A percentile compares a stretch with the other conserved stretches of the same genome.
Conservation (phyloP, 2,797 vertebrate genomes). For the Gallinago stenura region DNA sequence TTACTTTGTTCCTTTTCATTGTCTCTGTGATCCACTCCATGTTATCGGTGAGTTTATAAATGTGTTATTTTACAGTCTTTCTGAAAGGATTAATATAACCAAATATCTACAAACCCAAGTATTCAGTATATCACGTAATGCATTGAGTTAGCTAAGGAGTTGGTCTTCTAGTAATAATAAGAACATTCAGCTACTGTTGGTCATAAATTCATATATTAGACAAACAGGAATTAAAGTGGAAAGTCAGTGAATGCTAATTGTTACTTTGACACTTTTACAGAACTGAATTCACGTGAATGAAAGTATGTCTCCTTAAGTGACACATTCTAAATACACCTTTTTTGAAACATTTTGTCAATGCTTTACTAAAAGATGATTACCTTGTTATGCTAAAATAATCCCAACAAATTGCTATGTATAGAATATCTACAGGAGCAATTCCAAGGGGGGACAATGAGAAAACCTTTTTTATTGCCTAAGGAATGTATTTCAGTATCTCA, state of each 20-base stretch:
- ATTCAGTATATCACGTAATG: not conserved
- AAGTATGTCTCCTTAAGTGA: not conserved
- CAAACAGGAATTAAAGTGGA: not conserved
- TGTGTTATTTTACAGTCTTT: not conserved
- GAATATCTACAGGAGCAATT: not conserved
- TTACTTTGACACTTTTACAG: not conserved
- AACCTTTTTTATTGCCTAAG: not conserved
- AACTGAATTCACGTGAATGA: not conserved
- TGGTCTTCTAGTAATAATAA: not conserved
- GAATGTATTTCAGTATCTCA: not conserved
- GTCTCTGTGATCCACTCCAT: not conserved
- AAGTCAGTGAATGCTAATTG: not conserved
- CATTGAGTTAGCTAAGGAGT: not conserved
- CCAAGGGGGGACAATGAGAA: not conserved
- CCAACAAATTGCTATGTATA: not conserved
- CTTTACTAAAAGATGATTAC: not conserved
- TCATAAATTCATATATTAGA: not conserved
- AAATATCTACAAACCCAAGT: not conserved
- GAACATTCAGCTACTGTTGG: not conserved
- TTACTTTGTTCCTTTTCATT: not conserved
- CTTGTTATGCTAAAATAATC: not conserved
- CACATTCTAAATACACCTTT: not conserved
- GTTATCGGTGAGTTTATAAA: not conserved
- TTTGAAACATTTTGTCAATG: not conserved
- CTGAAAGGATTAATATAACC: not conserved